A percentile compares a stretch with the other conserved stretches of the same genome.
phyloP scores from a whole-genome alignment of 2,888 invertebrate genomes.

The Argyresthia goedartella region DNA sequence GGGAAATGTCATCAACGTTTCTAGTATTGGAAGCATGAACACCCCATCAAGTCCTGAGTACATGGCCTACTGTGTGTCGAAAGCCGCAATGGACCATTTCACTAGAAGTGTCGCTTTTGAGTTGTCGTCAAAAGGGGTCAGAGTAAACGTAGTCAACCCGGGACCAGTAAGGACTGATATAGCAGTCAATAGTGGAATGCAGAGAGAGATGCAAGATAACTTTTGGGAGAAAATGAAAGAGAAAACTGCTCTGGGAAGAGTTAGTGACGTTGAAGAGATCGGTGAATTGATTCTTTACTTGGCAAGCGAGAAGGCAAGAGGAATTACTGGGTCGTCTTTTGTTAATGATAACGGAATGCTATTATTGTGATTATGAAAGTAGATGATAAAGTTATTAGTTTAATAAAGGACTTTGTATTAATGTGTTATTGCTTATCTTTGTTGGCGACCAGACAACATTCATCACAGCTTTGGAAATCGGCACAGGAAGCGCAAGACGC shows the following conservation, averaged over 20 bases:
- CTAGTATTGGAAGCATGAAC: constrained; percentile 64
- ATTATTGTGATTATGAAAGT: constrained; percentile 3
- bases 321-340: constrained; percentile 77
- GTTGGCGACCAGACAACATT: no score
- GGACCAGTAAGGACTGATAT: constrained; percentile 59
- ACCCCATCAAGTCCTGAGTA: constrained; percentile 13
- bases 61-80: constrained; percentile 65
- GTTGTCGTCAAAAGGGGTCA: constrained; percentile 31
- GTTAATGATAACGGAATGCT: background rate
- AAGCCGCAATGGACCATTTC: constrained; percentile 72
- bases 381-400: no score
- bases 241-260: constrained; percentile 78
- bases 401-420: no score
- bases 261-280: constrained; percentile 80
- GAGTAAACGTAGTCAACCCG: constrained; percentile 69
- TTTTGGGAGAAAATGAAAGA: constrained; percentile 2
- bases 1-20: constrained; percentile 70
- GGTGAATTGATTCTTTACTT: constrained; percentile 85
- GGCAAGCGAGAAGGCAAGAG: constrained; percentile 82
- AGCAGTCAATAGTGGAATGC: background rate
- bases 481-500: no score
- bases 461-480: no score
- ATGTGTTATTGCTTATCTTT: no score
- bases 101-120: constrained; percentile 69
- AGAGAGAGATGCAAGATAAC: background rate